Evolutionary conservation across 2,797 vertebrate genomes (phyloP).

Genomic region (Anas bahamensis): DNA sequence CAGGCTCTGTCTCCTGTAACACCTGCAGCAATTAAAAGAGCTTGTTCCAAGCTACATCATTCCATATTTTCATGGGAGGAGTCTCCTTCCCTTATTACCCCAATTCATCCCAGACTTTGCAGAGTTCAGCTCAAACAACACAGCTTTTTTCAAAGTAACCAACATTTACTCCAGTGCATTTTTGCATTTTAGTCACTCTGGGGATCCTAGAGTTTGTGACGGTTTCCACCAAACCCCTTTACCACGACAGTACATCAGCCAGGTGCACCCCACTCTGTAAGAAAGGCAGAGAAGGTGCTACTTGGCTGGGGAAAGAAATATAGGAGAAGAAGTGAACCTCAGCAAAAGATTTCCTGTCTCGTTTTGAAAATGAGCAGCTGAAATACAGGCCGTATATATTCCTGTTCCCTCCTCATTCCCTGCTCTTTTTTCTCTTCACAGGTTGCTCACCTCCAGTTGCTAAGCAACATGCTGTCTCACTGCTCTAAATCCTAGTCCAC

Average conservation of each 20-base stretch:
- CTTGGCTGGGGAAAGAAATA: background rate
- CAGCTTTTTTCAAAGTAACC: background rate
- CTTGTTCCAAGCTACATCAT: background rate
- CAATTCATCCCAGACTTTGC: background rate
- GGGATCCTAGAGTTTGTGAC: background rate
- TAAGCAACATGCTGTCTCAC: constrained; percentile 65
- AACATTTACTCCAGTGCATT: background rate
- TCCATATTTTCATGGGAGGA: background rate
- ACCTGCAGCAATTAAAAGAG: background rate
- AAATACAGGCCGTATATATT: background rate
- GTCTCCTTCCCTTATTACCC: background rate
- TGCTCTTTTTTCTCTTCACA: constrained; percentile 12
- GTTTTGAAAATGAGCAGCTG: background rate
- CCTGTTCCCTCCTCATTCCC: background rate
- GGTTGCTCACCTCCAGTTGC: constrained; percentile 70
- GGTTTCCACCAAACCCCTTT: background rate
- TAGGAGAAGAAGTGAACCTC: background rate
- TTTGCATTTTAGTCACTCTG: background rate
- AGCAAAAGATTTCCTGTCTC: background rate
- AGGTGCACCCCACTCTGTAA: background rate
- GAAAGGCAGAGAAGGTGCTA: background rate
- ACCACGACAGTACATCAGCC: background rate
- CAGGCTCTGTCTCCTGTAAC: background rate
- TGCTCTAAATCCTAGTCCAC: background rate
- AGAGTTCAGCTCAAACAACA: background rate